Base-by-base conservation (phyloP, 2,797 vertebrate genomes). In the Acomys russatus region DNA sequence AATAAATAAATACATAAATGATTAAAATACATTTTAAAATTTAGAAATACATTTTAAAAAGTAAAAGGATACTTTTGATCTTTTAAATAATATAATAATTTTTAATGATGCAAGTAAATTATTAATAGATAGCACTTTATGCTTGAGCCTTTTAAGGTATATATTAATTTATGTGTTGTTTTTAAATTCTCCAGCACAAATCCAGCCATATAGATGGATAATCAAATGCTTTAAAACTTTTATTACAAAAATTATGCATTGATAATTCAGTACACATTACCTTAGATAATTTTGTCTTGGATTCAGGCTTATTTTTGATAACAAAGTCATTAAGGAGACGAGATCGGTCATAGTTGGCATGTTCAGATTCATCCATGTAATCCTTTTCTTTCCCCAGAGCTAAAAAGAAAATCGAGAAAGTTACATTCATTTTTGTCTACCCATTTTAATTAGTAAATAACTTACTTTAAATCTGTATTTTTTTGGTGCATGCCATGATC, bases 301-400 rank as follows among this genome's bases (percentile, higher is more conserved):
- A 98, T 97, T 99, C 99, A 96, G 99, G 97, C 96, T 98, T 99
- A 82, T 99, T 98, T 84, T 99, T 99, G 77, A 95, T 98, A 97
- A 98, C 97, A n/a, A 99, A 99, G 95, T 98, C 99, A 96, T 99
- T 98, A 87, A 99, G 99, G 73, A 99, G 99, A 88, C 99, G 98
- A 9, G 99, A 99, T 94, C 99, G 98, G 97, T 99, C 99, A 84
- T 99, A 99, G 70, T 98, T 98, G 51, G 99, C 99, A 18, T 99
- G 99, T 97, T 99, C 99, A 35, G 99, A 99, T 97, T 99, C 99
- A 97, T 99, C 99, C 77, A 98, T 98, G 38, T 99, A 99, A 82
- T 99, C 99, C 96, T 99, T 99, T 87, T 99, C 99, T 97, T 99
- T 99, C 91, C 97, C 99, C 93, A 98, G 96, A 73, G 99, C 99